Conservation (phyloP, 2,797 vertebrate genomes). For the Sebastes glaucus region DNA sequence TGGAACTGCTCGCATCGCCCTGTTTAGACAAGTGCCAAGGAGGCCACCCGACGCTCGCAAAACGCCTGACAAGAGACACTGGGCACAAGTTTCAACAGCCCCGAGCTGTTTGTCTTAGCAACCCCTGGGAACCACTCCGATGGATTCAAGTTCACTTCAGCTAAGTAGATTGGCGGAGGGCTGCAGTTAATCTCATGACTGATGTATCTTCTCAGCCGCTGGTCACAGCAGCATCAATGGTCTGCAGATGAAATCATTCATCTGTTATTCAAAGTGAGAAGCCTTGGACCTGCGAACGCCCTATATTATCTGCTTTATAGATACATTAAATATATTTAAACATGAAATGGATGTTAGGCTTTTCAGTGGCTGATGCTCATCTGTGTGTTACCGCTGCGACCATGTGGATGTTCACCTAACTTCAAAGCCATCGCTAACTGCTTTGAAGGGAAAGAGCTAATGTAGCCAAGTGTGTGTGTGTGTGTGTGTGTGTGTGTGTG, state of each 20-base stretch:
- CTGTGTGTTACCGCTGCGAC: background rate
- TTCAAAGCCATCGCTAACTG: constrained; percentile 51
- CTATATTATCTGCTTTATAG: constrained; percentile 9
- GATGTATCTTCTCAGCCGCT: constrained; percentile 52
- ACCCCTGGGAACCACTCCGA: constrained; percentile 46
- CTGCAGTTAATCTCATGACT: constrained; percentile 61
- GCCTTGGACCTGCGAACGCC: background rate
- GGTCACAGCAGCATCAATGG: constrained; percentile 34
- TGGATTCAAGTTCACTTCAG: constrained; percentile 60
- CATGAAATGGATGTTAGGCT: constrained; percentile 21
- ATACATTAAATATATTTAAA: constrained; percentile 30
- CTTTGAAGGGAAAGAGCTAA: constrained; percentile 50
- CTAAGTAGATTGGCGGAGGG: constrained; percentile 53
- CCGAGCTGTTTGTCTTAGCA: constrained; percentile 63
- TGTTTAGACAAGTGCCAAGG: constrained; percentile 70
- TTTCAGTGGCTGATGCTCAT: constrained; percentile 18
- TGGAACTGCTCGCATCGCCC: constrained; percentile 64
- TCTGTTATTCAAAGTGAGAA: constrained; percentile 27
- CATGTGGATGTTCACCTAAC: constrained; percentile 22
- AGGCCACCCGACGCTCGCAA: constrained; percentile 28
- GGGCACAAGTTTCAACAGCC: constrained; percentile 60
- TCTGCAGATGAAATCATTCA: constrained; percentile 21
- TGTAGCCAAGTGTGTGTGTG: background rate
- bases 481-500: background rate
- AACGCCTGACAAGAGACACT: constrained; percentile 60